Conservation (phyloP, 1,140 invertebrate genomes). For the Sinella curviseta region DNA sequence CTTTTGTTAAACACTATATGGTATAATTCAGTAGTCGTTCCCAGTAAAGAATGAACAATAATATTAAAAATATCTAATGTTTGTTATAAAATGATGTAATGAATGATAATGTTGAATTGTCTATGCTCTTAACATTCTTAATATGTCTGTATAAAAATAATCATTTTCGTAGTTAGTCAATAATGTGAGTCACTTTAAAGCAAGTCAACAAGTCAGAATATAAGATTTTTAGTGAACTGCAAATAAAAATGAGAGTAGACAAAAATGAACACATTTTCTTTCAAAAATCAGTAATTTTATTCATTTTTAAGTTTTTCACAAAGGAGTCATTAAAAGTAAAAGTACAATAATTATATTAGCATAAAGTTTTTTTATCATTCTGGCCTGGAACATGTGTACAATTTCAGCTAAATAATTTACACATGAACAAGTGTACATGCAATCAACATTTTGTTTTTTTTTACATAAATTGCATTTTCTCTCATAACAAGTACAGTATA, state of each 20-base stretch:
- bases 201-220: too few species aligned
- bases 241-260: background rate
- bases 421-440: too few species aligned
- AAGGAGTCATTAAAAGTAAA: background rate
- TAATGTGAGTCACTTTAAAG: too few species aligned
- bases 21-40: background rate
- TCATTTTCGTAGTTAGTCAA: background rate
- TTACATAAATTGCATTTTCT: too few species aligned
- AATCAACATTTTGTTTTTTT: too few species aligned
- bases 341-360: background rate
- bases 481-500: too few species aligned
- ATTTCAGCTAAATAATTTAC: background rate
- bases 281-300: background rate
- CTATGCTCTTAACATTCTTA: background rate
- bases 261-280: background rate
- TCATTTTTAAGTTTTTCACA: background rate
- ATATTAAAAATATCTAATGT: background rate
- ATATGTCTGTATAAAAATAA: background rate
- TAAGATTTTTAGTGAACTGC: too few species aligned
- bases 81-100: background rate
- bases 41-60: background rate
- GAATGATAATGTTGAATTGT: background rate
- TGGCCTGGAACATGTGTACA: background rate
- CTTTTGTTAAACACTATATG: background rate
- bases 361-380: background rate